phyloP scores from a whole-genome alignment of 1,140 invertebrate species.

The Thaumetopoea pityocampa region DNA sequence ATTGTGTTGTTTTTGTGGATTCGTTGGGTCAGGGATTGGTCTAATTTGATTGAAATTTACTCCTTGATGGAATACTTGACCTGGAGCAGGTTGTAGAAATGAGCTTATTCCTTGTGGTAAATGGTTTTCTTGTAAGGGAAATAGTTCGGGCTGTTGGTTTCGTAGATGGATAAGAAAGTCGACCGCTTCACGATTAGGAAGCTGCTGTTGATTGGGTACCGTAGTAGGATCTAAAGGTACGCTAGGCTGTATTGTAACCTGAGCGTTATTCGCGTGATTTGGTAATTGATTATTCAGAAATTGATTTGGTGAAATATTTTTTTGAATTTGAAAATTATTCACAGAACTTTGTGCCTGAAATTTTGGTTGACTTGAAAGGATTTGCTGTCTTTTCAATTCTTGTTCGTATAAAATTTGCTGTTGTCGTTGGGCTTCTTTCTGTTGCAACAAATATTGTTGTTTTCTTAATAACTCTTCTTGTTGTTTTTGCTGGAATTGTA shows the following conservation, averaged over 20 bases:
- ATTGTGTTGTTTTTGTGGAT: conserved; percentile 49
- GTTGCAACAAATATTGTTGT: conserved; percentile 77
- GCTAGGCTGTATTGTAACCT: conserved; percentile 72
- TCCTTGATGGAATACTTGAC: conserved; percentile 35
- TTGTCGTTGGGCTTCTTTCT: conserved; percentile 74
- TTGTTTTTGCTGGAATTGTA: conserved; percentile 83
- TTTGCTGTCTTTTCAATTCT: conserved; percentile 50
- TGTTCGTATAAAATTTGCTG: conserved; percentile 77
- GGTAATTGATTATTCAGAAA: conserved; percentile 40
- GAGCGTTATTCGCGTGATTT: conserved; percentile 38
- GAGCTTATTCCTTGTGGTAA: conserved; percentile 64
- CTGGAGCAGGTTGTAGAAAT: conserved; percentile 52
- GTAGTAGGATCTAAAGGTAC: conserved; percentile 56
- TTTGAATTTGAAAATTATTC: conserved; percentile 46
- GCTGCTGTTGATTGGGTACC: conserved; percentile 50
- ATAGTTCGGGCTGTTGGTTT: conserved; percentile 65
- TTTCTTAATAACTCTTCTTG: conserved; percentile 81
- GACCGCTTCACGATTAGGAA: conserved; percentile 69
- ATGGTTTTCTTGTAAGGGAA: conserved; percentile 70
- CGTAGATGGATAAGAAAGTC: conserved; percentile 68
- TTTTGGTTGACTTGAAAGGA: conserved; percentile 59
- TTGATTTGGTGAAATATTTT: conserved; percentile 46
- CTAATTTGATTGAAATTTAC: conserved; percentile 48
- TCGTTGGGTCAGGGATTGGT: conserved; percentile 30
- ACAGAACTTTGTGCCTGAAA: conserved; percentile 31